These are phyloP conservation scores for Lucifuga dentata DNA, from an alignment of 2,113 vertebrate species.

Conservation along the genomic window DNA sequence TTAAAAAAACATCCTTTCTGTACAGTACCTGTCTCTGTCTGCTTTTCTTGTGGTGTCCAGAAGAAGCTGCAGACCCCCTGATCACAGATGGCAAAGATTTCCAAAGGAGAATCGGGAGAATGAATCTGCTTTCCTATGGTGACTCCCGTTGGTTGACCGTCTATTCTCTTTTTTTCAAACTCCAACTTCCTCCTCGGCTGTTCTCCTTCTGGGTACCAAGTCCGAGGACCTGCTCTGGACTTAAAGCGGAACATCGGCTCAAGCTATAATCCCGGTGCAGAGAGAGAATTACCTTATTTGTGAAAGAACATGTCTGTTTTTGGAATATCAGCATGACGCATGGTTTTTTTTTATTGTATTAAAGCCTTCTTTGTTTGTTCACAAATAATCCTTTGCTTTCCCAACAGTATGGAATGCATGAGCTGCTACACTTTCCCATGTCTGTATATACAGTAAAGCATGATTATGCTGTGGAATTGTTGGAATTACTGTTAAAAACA, in stretches of 20 bases:
- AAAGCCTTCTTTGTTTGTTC: constrained; percentile 64
- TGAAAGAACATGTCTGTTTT: constrained; percentile 77
- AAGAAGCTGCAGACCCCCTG: constrained; percentile 64
- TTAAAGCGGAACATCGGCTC: constrained; percentile 75
- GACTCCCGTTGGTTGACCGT: constrained; percentile 51
- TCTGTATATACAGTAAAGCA: neutral
- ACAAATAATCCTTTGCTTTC: constrained; percentile 62
- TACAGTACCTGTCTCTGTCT: constrained; percentile 41
- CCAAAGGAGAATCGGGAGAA: constrained; percentile 42
- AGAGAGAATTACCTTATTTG: constrained; percentile 65
- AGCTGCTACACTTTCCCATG: neutral
- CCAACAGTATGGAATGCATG: constrained; percentile 50
- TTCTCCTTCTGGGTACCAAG: constrained; percentile 34
- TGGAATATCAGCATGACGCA: constrained; percentile 60
- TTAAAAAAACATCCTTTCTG: neutral
- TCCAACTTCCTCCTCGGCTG: constrained; percentile 18
- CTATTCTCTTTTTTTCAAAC: constrained; percentile 25
- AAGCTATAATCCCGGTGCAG: constrained; percentile 68
- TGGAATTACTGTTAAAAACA: neutral
- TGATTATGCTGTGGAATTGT: no score
- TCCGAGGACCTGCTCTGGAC: constrained; percentile 49
- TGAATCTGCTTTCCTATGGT: constrained; percentile 44
- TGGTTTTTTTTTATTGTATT: constrained; percentile 52
- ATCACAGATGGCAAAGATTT: constrained; percentile 62
- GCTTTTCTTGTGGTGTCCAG: constrained; percentile 36